phyloP scores from a whole-genome alignment of 2,888 invertebrate genomes.

The Lampropteryx suffumata region DNA sequence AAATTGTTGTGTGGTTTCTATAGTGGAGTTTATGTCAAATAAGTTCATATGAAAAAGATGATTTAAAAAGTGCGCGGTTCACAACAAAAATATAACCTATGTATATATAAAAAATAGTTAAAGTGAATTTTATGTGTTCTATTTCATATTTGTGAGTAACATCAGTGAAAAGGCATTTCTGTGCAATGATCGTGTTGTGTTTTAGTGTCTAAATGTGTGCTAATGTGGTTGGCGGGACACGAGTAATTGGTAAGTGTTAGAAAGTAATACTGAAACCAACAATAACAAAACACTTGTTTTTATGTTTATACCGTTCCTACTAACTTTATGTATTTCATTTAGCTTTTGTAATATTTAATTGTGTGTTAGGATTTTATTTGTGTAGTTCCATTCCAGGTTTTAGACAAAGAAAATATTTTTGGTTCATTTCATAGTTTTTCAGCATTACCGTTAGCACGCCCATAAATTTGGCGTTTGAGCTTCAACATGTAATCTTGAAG shows the following conservation, averaged over 20 bases:
- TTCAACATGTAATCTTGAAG: too few species aligned
- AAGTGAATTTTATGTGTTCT: slow-evolving; percentile 24
- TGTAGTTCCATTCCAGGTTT: slow-evolving; percentile 1
- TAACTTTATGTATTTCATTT: neutral
- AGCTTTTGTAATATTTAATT: neutral
- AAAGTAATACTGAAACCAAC: slow-evolving; percentile 15
- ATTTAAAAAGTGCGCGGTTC: slow-evolving; percentile 2
- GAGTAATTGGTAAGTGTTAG: slow-evolving; percentile 32
- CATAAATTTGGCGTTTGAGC: too few species aligned
- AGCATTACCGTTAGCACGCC: too few species aligned
- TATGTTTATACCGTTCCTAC: slow-evolving; percentile 3
- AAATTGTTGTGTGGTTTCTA: neutral
- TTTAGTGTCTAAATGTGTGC: neutral
- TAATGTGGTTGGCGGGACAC: slow-evolving; percentile 8
- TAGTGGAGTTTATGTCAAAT: neutral
- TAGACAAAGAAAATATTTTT: neutral
- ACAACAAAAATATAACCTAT: slow-evolving; percentile 35
- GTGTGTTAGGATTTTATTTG: neutral
- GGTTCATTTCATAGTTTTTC: too few species aligned
- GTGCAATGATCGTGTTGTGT: slow-evolving; percentile 8
- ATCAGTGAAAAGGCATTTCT: slow-evolving; percentile 1
- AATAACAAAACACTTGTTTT: slow-evolving; percentile 9
- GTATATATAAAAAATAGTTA: slow-evolving; percentile 17
- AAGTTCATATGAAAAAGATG: neutral
- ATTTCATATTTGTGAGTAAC: slow-evolving; percentile 12